phyloP scores from a whole-genome alignment of 2,797 vertebrate species.

The Miichthys miiuy region DNA sequence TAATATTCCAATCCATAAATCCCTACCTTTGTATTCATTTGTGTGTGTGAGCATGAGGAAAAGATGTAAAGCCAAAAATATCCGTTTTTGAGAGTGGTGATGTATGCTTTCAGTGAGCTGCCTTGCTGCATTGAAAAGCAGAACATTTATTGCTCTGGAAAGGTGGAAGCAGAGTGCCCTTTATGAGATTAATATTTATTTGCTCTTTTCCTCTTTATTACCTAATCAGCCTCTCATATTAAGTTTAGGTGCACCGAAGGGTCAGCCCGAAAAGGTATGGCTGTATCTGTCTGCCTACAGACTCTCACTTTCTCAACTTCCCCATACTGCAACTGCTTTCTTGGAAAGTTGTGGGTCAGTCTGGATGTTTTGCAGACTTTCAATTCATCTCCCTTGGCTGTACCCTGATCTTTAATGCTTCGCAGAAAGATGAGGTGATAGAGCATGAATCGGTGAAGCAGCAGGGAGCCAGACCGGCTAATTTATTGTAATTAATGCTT shows the following conservation, averaged over 20 bases:
- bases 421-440: constrained; percentile 52
- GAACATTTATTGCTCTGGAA: constrained; percentile 51
- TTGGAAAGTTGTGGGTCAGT: constrained; percentile 25
- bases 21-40: constrained; percentile 8
- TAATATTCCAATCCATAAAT: constrained; percentile 31
- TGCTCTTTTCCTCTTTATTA: constrained; percentile 55
- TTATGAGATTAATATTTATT: constrained; percentile 53
- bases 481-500: constrained; percentile 36
- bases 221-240: constrained; percentile 63
- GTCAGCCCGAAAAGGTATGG: constrained; percentile 61
- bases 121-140: constrained; percentile 19
- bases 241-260: constrained; percentile 56
- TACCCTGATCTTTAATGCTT: constrained; percentile 26
- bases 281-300: constrained; percentile 40
- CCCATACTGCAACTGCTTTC: constrained; percentile 14
- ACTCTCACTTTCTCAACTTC: constrained; percentile 3
- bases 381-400: constrained; percentile 8
- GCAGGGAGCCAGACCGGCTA: constrained; percentile 25
- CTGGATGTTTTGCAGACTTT: constrained; percentile 46
- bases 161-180: constrained; percentile 45
- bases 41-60: constrained; percentile 17
- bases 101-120: constrained; percentile 28
- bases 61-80: neutral
- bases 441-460: constrained; percentile 34
- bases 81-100: constrained; percentile 6